A percentile compares a stretch with the other conserved stretches of the same genome.
Conservation (phyloP, 2,113 vertebrate genomes). For the Trichomycterus rosablanca region DNA sequence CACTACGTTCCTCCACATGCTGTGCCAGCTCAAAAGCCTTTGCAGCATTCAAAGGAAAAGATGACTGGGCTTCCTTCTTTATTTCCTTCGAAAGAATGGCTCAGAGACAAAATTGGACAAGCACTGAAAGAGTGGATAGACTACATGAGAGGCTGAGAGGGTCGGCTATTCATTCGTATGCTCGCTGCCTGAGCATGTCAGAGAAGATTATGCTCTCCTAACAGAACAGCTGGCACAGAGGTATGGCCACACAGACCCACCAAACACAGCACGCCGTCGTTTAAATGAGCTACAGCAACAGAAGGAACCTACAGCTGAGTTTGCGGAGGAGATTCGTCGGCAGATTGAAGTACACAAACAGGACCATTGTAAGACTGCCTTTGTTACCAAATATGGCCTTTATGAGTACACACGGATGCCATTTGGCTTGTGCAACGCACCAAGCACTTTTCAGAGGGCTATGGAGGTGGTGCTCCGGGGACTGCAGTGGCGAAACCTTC, state of each 20-base stretch:
- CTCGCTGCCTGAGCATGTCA: constrained; percentile 8
- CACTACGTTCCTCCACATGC: neutral
- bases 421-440: too few relatives aligned
- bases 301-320: constrained; percentile 8
- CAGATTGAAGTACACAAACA: neutral
- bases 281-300: neutral
- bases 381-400: too few relatives aligned
- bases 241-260: neutral
- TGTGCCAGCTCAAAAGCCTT: neutral
- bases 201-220: constrained; percentile 2
- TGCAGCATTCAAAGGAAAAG: neutral
- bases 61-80: neutral
- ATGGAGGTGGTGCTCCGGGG: too few relatives aligned
- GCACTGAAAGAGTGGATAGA: constrained; percentile 9
- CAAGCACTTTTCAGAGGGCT: too few relatives aligned
- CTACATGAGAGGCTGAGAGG: neutral
- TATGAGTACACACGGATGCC: too few relatives aligned
- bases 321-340: neutral
- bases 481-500: constrained; percentile 22
- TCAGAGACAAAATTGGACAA: constrained; percentile 7
- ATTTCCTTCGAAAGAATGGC: constrained; percentile 9
- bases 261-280: neutral
- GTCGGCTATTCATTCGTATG: constrained; percentile 2
- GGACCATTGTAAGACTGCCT: neutral
- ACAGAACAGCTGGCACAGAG: constrained; percentile 8